Evolutionary conservation across 1,140 invertebrate species (phyloP).

Genomic region (Tenebrio molitor): DNA sequence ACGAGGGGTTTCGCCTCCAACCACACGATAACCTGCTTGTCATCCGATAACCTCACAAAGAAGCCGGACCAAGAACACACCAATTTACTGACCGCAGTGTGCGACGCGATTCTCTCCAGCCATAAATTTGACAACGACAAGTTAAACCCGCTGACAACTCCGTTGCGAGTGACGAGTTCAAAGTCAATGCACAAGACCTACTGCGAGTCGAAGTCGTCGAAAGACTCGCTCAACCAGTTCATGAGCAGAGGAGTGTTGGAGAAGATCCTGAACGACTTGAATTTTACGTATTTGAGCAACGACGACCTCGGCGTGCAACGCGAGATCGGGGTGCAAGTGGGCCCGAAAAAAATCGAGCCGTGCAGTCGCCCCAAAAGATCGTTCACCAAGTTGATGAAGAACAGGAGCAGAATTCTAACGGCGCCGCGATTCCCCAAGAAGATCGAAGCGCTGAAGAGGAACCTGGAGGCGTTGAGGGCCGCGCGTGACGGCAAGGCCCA

Average conservation of each 20-base stretch:
- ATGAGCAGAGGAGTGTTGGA: background rate
- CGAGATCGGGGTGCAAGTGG: background rate
- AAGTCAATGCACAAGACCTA: background rate
- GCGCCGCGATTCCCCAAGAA: background rate
- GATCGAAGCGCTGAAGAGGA: background rate
- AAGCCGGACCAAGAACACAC: background rate
- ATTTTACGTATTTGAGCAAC: background rate
- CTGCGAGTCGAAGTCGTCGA: background rate
- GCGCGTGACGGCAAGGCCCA: background rate
- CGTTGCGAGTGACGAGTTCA: background rate
- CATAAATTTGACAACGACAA: constrained; percentile 21
- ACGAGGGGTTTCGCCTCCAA: background rate
- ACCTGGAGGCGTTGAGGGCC: background rate
- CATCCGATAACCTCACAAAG: background rate
- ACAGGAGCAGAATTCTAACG: background rate
- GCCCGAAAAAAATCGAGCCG: background rate
- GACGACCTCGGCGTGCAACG: background rate
- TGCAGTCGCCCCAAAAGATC: background rate
- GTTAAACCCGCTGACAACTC: background rate
- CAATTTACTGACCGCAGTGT: constrained; percentile 7
- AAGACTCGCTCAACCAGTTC: constrained; percentile 2
- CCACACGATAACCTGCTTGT: background rate
- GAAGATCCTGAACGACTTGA: constrained; percentile 3
- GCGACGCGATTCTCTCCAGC: constrained; percentile 14
- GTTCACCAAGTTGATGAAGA: background rate